A percentile compares a stretch with the other conserved stretches of the same genome.
Evolutionary conservation across 2,797 vertebrate genomes (phyloP).

Genomic region (Rhinichthys osculus): DNA sequence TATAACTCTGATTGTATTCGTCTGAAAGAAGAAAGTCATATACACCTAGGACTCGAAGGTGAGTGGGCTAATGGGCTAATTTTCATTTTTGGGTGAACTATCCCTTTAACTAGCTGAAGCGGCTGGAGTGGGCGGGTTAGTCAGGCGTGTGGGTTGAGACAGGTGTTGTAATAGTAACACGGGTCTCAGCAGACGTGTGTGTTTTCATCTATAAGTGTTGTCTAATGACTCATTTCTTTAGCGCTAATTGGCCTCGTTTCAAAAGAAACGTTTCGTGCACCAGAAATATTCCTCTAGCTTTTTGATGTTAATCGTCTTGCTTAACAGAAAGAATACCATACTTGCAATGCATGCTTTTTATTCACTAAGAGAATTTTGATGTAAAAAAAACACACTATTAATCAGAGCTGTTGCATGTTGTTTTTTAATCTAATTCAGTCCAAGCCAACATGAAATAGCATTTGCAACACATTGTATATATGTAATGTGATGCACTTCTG

Average conservation of each 20-base stretch:
- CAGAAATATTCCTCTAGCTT: neutral
- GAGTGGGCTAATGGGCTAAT: no score
- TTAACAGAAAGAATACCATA: no score
- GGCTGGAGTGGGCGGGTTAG: no score
- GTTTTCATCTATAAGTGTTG: neutral
- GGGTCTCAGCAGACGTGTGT: neutral
- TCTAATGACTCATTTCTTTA: neutral
- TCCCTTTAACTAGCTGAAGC: no score
- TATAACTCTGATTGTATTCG: no score
- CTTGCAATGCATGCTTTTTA: neutral
- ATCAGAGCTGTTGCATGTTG: neutral
- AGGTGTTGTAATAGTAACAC: slow-evolving; percentile 7
- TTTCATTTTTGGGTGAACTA: no score
- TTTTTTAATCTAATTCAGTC: neutral
- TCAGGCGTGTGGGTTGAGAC: neutral
- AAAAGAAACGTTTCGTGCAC: neutral
- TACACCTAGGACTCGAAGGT: no score
- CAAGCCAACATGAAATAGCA: neutral
- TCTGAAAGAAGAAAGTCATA: no score
- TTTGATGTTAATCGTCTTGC: neutral
- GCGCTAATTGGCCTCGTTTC: neutral
- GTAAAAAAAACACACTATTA: no score
- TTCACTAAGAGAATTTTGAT: neutral
- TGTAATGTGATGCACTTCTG: neutral
- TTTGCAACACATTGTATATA: neutral